phyloP scores from a whole-genome alignment of 30 jellyfish, hydroid and myxozoan genomes.

The Euphysa ruthae region DNA sequence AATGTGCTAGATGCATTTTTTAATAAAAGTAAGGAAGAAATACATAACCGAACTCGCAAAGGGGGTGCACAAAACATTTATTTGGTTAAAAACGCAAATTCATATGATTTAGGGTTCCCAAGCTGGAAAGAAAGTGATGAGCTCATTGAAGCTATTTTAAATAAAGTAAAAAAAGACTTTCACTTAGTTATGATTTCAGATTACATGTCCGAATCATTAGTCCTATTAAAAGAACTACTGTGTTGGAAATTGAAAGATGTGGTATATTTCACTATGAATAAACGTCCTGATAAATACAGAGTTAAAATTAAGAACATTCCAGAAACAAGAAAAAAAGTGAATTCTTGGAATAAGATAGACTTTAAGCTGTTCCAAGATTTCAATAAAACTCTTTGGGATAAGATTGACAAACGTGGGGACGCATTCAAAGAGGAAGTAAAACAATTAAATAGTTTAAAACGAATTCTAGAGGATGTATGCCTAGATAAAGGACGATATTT shows the following conservation, averaged over 20 bases:
- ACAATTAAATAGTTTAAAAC: too few species aligned
- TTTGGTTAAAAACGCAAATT: conserved; percentile 19
- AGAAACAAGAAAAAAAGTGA: not conserved
- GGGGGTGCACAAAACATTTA: not conserved
- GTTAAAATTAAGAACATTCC: not conserved
- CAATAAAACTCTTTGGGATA: conserved; percentile 23
- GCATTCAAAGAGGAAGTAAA: conserved; percentile 12
- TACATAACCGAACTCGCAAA: not conserved
- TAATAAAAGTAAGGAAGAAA: not conserved
- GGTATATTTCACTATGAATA: conserved; percentile 1
- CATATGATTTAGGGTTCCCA: conserved; percentile 27
- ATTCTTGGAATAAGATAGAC: conserved; percentile 19
- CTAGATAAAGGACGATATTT: too few species aligned
- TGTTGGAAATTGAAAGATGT: conserved; percentile 25
- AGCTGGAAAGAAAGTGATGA: conserved; percentile 15
- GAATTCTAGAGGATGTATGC: too few species aligned
- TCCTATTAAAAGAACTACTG: conserved; percentile 12
- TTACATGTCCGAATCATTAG: conserved; percentile 29
- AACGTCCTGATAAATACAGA: conserved; percentile 9
- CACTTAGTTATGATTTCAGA: conserved; percentile 25
- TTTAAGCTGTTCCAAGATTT: not conserved
- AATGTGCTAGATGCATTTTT: conserved; percentile 16
- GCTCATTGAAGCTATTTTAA: not conserved
- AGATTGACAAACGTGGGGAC: conserved; percentile 9
- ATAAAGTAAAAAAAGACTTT: conserved; percentile 10